Conservation (phyloP, 1,140 invertebrate genomes). For the Cecropterus lyciades region DNA sequence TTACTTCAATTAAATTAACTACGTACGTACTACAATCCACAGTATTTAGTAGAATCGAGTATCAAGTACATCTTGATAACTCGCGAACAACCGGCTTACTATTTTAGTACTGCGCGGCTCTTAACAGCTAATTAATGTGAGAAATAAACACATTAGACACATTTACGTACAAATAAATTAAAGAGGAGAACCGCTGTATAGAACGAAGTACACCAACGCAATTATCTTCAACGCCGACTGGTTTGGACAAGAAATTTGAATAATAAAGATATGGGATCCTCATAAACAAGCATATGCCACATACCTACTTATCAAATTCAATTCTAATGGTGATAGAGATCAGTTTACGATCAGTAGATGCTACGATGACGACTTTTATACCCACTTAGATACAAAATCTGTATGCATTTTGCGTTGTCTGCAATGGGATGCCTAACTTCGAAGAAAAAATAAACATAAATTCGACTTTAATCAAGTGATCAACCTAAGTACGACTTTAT, state of each 20-base stretch:
- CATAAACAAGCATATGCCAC: conserved; percentile 78
- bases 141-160: conserved; percentile 47
- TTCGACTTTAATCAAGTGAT: no score
- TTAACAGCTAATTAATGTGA: conserved; percentile 55
- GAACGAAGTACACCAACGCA: conserved; percentile 61
- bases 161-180: conserved; percentile 47
- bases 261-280: conserved; percentile 74
- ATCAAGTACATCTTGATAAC: conserved; percentile 19
- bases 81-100: conserved; percentile 12
- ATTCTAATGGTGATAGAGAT: conserved; percentile 64
- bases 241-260: conserved; percentile 62
- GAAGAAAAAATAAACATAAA: no score
- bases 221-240: conserved; percentile 64
- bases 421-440: no score
- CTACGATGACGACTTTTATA: background rate
- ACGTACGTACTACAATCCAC: background rate
- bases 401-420: no score
- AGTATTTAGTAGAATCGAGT: conserved; percentile 8
- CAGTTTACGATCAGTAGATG: conserved; percentile 27
- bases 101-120: conserved; percentile 2
- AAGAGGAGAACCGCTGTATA: conserved; percentile 38
- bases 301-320: conserved; percentile 78
- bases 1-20: no score
- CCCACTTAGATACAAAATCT: background rate
- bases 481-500: no score